A percentile compares a stretch with the other conserved stretches of the same genome.
Evolutionary conservation across 2,797 vertebrate species (phyloP).

Genomic region (Chelmon rostratus): DNA sequence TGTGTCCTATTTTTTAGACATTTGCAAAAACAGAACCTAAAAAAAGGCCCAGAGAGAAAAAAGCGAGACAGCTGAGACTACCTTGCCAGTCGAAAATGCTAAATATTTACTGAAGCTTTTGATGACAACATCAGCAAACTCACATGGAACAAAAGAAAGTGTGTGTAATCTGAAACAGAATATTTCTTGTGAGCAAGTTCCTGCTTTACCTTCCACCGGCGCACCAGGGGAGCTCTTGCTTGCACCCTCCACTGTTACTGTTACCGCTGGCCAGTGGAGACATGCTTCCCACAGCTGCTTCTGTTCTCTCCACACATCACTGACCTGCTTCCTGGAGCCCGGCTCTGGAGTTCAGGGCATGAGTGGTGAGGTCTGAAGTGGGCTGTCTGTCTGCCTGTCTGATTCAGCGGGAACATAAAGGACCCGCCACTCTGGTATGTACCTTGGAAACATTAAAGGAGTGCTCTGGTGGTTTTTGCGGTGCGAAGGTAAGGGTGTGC

Average conservation of each 20-base stretch:
- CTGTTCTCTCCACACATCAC: conserved; percentile 80
- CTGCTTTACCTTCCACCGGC: conserved; percentile 36
- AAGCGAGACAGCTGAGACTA: not conserved
- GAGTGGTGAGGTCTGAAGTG: conserved; percentile 72
- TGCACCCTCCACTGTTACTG: conserved; percentile 60
- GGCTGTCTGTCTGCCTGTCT: conserved; percentile 71
- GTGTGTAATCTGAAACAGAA: not conserved
- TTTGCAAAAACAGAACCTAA: not conserved
- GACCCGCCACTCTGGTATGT: conserved; percentile 56
- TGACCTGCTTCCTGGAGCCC: conserved; percentile 77
- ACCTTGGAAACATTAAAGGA: conserved; percentile 65
- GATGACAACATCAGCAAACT: conserved; percentile 16
- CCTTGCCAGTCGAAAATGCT: not conserved
- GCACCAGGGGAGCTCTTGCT: conserved; percentile 27
- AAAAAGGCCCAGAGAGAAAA: conserved; percentile 4
- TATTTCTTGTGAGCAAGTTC: not conserved
- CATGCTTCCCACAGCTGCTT: conserved; percentile 79
- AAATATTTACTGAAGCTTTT: conserved; percentile 4
- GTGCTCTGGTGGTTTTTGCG: conserved; percentile 41
- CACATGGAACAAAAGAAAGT: not conserved
- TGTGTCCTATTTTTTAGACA: too few species aligned
- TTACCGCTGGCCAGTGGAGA: conserved; percentile 77
- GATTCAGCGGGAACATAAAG: conserved; percentile 70
- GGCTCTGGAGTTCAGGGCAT: conserved; percentile 78
- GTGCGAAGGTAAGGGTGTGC: conserved; percentile 55